phyloP scores from a whole-genome alignment of 2,113 vertebrate species.

The Rhinolophus ferrumequinum region DNA sequence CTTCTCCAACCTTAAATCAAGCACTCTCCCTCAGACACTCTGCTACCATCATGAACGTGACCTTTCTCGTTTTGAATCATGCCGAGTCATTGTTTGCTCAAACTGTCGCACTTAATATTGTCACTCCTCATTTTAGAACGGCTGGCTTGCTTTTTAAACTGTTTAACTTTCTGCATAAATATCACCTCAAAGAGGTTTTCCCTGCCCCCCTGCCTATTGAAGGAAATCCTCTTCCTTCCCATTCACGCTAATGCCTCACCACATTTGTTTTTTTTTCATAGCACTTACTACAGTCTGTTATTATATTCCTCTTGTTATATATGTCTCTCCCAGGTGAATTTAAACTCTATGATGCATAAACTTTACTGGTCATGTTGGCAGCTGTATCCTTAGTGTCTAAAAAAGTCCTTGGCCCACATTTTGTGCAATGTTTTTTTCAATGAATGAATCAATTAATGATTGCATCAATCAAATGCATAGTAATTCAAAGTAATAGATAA shows the following conservation, averaged over 20 bases:
- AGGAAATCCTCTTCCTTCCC: neutral
- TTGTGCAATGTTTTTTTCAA: neutral
- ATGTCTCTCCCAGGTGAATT: neutral
- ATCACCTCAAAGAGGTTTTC: neutral
- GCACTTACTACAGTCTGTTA: neutral
- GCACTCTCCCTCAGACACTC: neutral
- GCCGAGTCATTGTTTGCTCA: neutral
- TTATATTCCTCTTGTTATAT: neutral
- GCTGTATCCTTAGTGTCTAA: neutral
- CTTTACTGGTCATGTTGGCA: neutral
- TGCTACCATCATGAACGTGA: neutral
- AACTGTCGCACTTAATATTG: neutral
- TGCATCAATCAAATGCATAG: neutral
- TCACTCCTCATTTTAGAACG: neutral
- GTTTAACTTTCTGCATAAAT: neutral
- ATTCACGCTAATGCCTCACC: neutral
- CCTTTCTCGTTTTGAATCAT: neutral
- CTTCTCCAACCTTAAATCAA: neutral
- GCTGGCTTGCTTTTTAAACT: neutral
- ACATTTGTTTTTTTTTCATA: neutral
- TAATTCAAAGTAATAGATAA: neutral
- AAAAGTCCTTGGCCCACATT: neutral
- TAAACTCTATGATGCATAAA: neutral
- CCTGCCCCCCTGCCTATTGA: neutral
- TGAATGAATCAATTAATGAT: neutral